Evolutionary conservation across 2,888 invertebrate genomes (phyloP).

Genomic region (Athalia circularis): DNA sequence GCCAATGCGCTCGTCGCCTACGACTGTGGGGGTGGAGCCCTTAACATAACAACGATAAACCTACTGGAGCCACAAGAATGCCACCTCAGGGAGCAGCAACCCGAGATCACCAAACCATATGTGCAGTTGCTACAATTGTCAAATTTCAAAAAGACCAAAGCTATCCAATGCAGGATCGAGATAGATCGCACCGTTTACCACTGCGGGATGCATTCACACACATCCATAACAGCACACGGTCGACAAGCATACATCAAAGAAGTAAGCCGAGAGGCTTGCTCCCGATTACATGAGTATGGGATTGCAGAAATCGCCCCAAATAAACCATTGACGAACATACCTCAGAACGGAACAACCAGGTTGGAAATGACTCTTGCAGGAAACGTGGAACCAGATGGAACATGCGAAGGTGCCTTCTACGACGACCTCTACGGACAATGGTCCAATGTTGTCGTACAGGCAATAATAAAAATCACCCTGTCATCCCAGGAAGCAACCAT

Average conservation of each 20-base stretch:
- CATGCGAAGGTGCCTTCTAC: slow-evolving; percentile 47
- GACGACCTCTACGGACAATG: slow-evolving; percentile 46
- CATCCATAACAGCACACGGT: slow-evolving; percentile 28
- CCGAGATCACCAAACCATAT: slow-evolving; percentile 32
- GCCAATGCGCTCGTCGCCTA: slow-evolving; percentile 1
- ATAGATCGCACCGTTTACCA: slow-evolving; percentile 46
- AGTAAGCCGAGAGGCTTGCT: slow-evolving; percentile 30
- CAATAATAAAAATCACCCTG: slow-evolving; percentile 38
- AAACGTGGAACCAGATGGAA: slow-evolving; percentile 37
- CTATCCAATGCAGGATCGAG: slow-evolving; percentile 42
- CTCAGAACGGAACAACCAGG: neutral
- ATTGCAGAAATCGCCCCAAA: neutral
- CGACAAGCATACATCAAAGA: slow-evolving; percentile 8
- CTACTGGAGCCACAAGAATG: slow-evolving; percentile 33
- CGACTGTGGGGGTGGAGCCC: slow-evolving; percentile 28
- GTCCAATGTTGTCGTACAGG: slow-evolving; percentile 48
- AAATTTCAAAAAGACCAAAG: slow-evolving; percentile 26
- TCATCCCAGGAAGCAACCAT: slow-evolving; percentile 27
- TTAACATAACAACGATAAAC: slow-evolving; percentile 43
- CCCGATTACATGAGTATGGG: slow-evolving; percentile 20
- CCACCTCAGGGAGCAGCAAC: neutral
- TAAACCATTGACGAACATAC: neutral
- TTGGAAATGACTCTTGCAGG: neutral
- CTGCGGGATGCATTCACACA: slow-evolving; percentile 49
- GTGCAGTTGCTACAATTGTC: slow-evolving; percentile 46